A percentile compares a stretch with the other conserved stretches of the same genome.
Evolutionary conservation across 2,113 vertebrate species (phyloP).

Genomic region (Sebastes fasciatus): DNA sequence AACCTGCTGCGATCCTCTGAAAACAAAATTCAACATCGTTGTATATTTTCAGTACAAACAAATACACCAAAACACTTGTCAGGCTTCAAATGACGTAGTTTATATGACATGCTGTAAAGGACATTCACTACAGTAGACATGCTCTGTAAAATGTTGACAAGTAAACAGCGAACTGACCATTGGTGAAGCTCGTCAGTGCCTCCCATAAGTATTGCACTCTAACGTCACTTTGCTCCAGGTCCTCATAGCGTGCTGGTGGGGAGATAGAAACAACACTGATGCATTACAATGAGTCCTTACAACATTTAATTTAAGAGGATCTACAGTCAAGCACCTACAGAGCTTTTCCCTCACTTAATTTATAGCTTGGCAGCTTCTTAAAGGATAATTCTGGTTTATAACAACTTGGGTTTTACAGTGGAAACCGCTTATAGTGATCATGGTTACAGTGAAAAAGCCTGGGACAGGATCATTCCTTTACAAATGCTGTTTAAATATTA

Average conservation of each 20-base stretch:
- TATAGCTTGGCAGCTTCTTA: neutral
- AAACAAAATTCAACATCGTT: slow-evolving; percentile 25
- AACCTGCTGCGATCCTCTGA: slow-evolving; percentile 98
- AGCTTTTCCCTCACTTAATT: neutral
- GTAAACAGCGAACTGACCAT: slow-evolving; percentile 83
- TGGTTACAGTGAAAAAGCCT: no score
- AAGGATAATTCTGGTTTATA: neutral
- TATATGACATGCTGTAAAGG: neutral
- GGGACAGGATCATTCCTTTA: no score
- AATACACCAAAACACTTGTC: neutral
- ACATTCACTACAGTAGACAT: neutral
- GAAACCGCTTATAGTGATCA: no score
- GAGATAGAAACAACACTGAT: slow-evolving; percentile 1
- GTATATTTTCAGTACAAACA: neutral
- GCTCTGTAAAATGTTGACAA: accelerated
- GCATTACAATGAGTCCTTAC: neutral
- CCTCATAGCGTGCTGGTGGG: slow-evolving; percentile 92
- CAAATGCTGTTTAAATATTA: no score
- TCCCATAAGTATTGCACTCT: slow-evolving; percentile 97
- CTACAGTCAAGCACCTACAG: neutral
- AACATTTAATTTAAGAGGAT: neutral
- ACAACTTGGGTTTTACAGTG: neutral
- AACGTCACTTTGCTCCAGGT: slow-evolving; percentile 91
- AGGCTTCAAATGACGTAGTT: no score
- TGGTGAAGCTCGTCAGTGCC: slow-evolving; percentile 96